These are phyloP conservation scores for Danaus plexippus DNA, from an alignment of 1,140 invertebrate genomes.

Conservation along the genomic window DNA sequence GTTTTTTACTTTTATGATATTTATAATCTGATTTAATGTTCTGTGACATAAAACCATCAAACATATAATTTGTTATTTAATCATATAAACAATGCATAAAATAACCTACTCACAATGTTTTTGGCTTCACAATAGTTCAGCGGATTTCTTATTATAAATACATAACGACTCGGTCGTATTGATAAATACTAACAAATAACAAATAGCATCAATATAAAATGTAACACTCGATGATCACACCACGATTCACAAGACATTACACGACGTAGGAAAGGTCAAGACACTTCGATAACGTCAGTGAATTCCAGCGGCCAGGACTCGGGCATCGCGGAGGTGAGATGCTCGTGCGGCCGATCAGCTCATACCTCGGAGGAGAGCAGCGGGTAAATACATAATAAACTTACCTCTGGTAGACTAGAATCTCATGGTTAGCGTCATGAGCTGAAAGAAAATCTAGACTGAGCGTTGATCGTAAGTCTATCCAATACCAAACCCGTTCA, in stretches of 20 bases:
- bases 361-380: slow-evolving; percentile 79
- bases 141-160: no score
- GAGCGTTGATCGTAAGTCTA: no score
- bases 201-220: not conserved
- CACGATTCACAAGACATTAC: not conserved
- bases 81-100: no score
- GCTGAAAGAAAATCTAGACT: no score
- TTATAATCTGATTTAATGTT: no score
- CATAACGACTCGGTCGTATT: no score
- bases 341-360: slow-evolving; percentile 78
- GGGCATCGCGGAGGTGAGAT: slow-evolving; percentile 77
- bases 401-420: not conserved
- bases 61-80: no score
- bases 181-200: not conserved
- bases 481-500: no score
- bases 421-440: no score
- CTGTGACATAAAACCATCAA: no score
- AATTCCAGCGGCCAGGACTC: slow-evolving; percentile 87
- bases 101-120: no score
- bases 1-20: slow-evolving; percentile 2
- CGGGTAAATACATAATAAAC: slow-evolving; percentile 67
- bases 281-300: slow-evolving; percentile 81
- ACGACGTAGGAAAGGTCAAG: slow-evolving; percentile 65
- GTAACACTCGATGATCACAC: slow-evolving; percentile 22
- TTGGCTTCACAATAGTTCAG: no score